Evolutionary conservation across 2,113 vertebrate genomes (phyloP).

Genomic region (Paraplagusia blochii): DNA sequence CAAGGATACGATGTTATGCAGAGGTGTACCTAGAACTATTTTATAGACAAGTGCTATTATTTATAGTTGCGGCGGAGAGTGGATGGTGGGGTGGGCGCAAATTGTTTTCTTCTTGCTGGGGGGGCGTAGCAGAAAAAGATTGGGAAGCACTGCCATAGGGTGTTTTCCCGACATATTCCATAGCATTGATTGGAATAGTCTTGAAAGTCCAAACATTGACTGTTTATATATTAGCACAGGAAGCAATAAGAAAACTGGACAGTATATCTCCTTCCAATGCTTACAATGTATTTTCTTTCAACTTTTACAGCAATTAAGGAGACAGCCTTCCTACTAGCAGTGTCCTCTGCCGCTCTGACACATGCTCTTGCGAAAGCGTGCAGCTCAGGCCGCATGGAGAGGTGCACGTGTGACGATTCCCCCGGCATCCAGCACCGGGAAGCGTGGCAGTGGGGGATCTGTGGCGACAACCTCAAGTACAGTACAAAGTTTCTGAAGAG

Average conservation of each 20-base stretch:
- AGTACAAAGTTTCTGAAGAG: slow-evolving; percentile 96
- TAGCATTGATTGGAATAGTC: too few species aligned
- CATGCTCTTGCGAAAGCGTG: slow-evolving; percentile 93
- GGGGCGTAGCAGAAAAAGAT: too few species aligned
- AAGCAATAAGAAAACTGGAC: background rate
- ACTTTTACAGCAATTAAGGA: slow-evolving; percentile 89
- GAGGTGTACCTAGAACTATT: too few species aligned
- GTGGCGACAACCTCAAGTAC: slow-evolving; percentile 97
- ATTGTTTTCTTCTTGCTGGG: too few species aligned
- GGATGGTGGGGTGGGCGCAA: too few species aligned
- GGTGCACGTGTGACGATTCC: slow-evolving; percentile 96
- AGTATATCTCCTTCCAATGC: background rate
- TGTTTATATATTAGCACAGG: too few species aligned
- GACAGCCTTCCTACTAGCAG: slow-evolving; percentile 90
- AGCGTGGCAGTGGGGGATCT: slow-evolving; percentile 98
- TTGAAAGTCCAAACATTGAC: too few species aligned
- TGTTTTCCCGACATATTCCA: too few species aligned
- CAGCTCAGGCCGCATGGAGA: slow-evolving; percentile 95
- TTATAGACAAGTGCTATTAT: too few species aligned
- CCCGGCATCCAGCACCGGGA: slow-evolving; percentile 92
- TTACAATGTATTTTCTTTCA: background rate
- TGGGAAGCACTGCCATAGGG: too few species aligned
- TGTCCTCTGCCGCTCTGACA: slow-evolving; percentile 90
- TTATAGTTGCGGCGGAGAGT: too few species aligned
- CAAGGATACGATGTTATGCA: too few species aligned